Percentiles rank a stretch among this genome's conserved stretches.
phyloP scores from a whole-genome alignment of 2,888 invertebrate species.

The Agonopterix subpropinquella region DNA sequence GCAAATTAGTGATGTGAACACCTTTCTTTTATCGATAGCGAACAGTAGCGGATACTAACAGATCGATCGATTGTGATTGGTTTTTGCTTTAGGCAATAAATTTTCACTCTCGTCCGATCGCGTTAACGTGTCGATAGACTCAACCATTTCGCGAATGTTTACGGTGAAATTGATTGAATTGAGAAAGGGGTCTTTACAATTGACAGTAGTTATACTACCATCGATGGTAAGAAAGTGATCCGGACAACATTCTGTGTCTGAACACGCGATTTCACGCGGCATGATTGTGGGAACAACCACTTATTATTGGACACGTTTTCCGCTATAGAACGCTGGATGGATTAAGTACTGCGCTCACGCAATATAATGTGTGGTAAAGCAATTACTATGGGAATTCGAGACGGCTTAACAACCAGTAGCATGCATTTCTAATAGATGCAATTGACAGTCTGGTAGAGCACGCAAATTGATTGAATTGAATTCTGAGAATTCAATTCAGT shows the following conservation, averaged over 20 bases:
- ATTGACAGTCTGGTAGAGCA: slow-evolving; percentile 8
- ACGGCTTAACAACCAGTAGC: slow-evolving; percentile 8
- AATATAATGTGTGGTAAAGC: slow-evolving; percentile 13
- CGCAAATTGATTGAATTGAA: slow-evolving; percentile 3
- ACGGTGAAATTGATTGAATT: slow-evolving; percentile 41
- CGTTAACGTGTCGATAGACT: slow-evolving; percentile 15
- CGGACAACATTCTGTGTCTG: slow-evolving; percentile 18
- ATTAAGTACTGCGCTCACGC: slow-evolving; percentile 18
- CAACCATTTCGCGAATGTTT: slow-evolving; percentile 27
- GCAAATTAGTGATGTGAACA: slow-evolving; percentile 29
- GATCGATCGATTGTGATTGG: slow-evolving; percentile 31
- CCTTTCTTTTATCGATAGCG: slow-evolving; percentile 29
- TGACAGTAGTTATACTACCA: slow-evolving; percentile 30
- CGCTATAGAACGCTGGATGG: slow-evolving; percentile 14
- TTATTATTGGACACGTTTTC: slow-evolving; percentile 22
- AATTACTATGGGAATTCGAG: slow-evolving; percentile 13
- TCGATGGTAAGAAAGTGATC: slow-evolving; percentile 39
- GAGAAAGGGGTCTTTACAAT: slow-evolving; percentile 35
- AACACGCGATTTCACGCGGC: slow-evolving; percentile 34
- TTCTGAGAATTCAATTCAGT: neutral
- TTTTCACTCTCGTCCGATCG: slow-evolving; percentile 25
- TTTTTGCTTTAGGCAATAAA: slow-evolving; percentile 26
- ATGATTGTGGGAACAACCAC: slow-evolving; percentile 28
- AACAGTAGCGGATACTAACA: slow-evolving; percentile 25
- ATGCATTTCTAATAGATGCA: slow-evolving; percentile 10